A percentile compares a stretch with the other conserved stretches of the same genome.
These are phyloP conservation scores for Ectobius pallidus DNA, from an alignment of 2,888 invertebrate genomes.

Conservation along the genomic window DNA sequence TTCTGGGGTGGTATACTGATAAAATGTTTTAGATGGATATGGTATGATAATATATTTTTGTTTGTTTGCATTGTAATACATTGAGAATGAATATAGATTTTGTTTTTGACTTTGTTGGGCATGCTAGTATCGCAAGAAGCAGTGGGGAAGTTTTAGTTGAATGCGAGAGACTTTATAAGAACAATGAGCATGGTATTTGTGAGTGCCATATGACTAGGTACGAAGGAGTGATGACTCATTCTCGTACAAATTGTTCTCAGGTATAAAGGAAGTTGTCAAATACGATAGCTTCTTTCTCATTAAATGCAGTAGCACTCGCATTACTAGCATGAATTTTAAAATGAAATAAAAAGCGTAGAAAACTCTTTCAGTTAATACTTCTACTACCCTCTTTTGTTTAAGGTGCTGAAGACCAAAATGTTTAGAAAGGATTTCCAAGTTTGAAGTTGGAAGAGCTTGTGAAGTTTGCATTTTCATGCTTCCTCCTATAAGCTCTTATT, in stretches of 20 bases:
- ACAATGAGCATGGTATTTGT: slow-evolving; percentile 28
- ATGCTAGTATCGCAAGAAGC: background rate
- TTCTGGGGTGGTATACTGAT: slow-evolving; percentile 16
- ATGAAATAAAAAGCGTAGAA: background rate
- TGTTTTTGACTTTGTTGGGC: background rate
- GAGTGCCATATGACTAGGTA: slow-evolving; percentile 27
- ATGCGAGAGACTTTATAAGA: background rate
- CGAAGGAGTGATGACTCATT: slow-evolving; percentile 5
- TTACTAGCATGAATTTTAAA: slow-evolving; percentile 3
- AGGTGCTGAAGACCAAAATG: background rate
- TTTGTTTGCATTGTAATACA: slow-evolving; percentile 28
- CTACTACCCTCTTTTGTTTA: background rate
- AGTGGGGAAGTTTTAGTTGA: too few relatives aligned
- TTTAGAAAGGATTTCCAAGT: background rate
- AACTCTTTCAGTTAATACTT: too few relatives aligned
- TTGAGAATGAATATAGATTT: background rate
- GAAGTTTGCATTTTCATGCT: background rate
- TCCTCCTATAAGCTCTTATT: background rate
- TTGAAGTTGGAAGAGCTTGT: slow-evolving; percentile 1
- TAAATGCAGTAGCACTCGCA: slow-evolving; percentile 14
- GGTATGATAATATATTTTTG: slow-evolving; percentile 15
- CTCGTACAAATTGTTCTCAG: slow-evolving; percentile 38
- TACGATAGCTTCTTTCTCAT: slow-evolving; percentile 23
- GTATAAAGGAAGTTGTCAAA: slow-evolving; percentile 30
- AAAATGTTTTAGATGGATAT: slow-evolving; percentile 8